Evolutionary conservation across 1,140 invertebrate species (phyloP).

Genomic region (Reticulitermes speratus): DNA sequence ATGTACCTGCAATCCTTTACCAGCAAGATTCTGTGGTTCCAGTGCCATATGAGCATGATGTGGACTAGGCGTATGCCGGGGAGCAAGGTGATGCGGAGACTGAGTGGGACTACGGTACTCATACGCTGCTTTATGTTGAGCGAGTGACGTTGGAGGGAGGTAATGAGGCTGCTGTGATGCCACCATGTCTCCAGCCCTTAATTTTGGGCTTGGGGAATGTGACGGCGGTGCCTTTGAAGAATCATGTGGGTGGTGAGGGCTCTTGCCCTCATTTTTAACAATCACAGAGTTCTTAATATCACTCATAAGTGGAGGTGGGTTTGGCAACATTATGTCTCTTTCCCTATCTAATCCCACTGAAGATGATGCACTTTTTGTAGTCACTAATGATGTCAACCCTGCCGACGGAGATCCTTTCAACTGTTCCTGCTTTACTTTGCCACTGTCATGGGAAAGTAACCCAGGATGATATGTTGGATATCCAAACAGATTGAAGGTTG

Average conservation of each 20-base stretch:
- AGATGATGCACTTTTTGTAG: constrained; percentile 18
- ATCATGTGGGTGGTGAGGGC: constrained; percentile 53
- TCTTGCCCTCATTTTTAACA: constrained; percentile 71
- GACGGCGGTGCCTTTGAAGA: constrained; percentile 56
- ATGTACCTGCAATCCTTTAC: constrained; percentile 39
- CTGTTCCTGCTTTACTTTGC: constrained; percentile 50
- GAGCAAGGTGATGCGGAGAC: constrained; percentile 53
- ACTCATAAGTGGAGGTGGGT: constrained; percentile 59
- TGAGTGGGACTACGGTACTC: constrained; percentile 59
- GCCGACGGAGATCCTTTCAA: constrained; percentile 52
- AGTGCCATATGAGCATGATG: constrained; percentile 35
- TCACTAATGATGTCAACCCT: constrained; percentile 25
- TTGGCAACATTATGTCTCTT: constrained; percentile 46
- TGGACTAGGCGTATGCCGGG: constrained; percentile 42
- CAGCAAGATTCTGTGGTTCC: constrained; percentile 38
- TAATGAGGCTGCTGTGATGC: constrained; percentile 49
- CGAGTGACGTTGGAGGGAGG: constrained; percentile 52
- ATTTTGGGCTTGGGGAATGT: constrained; percentile 63
- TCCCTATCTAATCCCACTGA: constrained; percentile 25
- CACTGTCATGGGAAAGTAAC: constrained; percentile 50
- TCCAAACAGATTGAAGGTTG: constrained; percentile 69
- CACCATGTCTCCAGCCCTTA: constrained; percentile 55
- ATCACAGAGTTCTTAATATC: constrained; percentile 75
- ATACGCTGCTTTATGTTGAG: constrained; percentile 41
- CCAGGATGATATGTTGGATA: constrained; percentile 63